Evolutionary conservation across 2,797 vertebrate species (phyloP), one percentile per base, ranked within the genome.

Genomic region (Acanthurus leucopareius): DNA sequence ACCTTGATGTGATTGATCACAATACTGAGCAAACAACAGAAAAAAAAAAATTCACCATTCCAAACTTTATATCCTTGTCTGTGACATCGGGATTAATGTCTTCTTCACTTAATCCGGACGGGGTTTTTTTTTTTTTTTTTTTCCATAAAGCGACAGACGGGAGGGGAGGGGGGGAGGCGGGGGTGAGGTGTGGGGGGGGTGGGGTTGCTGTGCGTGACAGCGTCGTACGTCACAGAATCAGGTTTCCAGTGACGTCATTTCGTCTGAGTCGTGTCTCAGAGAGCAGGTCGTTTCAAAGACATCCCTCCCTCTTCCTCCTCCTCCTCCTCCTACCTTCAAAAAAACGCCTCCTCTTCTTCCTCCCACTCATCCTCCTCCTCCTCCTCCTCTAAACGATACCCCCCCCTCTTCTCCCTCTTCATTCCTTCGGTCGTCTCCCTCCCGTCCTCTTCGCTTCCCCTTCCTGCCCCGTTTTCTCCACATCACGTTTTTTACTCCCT

Each of bases 221-320:
- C 0, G 56, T 64, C 25, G 73, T 48, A 88, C 80, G 81, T 85
- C 89, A 91, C 73, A 48, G 49, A 87, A 45, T 90, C 85, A 66
- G 73, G 61, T 80, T 87, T 73, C 70, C 42, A 45, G 77, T 90
- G 92, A 92, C 82, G 90, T 91, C 89, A 87, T 53, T 57, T 75
- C 68, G 88, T 93, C 83, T 91, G 87, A 86, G 86, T 89, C 88
- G 80, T 91, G 90, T 80, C 84, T 78, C 52, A 85, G 81, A 65
- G 77, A 88, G 82, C 84, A 90, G 92, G 94, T 92, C 86, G 62
- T 93, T 92, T 94, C 90, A 93, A 94, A 92, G 91, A 90, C 92
- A 77, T 2, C 69, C 59, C 16, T 13, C 47, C 61, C 28, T 32
- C 35, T 44, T 25, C 25, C 25, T 25, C 25, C 25, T 25, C 25